These are phyloP conservation scores for Hystrix brachyura DNA, from an alignment of 2,113 vertebrate species.

Conservation along the genomic window DNA sequence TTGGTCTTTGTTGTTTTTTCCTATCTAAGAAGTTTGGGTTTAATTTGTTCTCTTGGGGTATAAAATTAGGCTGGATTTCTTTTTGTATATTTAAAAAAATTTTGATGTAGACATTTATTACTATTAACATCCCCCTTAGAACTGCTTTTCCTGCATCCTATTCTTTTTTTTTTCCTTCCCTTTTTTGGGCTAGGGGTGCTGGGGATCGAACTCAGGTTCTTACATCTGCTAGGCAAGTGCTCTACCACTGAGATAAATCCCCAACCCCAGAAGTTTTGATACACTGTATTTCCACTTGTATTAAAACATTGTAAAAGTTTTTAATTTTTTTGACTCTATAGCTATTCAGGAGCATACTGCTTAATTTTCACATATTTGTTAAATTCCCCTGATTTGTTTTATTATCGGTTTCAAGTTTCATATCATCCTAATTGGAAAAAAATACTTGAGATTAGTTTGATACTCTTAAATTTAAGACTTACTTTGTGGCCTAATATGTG, in stretches of 20 bases:
- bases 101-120: background rate
- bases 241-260: too few relatives aligned
- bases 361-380: background rate
- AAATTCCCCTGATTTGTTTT: background rate
- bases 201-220: too few relatives aligned
- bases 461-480: background rate
- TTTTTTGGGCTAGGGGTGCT: too few relatives aligned
- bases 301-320: background rate
- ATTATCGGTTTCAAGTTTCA: background rate
- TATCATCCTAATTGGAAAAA: background rate
- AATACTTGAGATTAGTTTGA: background rate
- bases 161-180: too few relatives aligned
- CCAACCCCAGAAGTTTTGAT: background rate
- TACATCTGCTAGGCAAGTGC: too few relatives aligned
- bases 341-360: background rate
- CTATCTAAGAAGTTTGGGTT: background rate
- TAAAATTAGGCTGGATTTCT: background rate
- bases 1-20: background rate
- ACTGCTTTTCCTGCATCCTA: background rate
- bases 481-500: background rate
- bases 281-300: background rate
- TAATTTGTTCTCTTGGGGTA: background rate
- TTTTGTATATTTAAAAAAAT: background rate
- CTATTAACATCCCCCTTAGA: background rate
- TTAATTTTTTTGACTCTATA: background rate